Percentiles rank a stretch among this genome's conserved stretches.
These are phyloP conservation scores for Saimiri boliviensis DNA, from an alignment of 2,113 vertebrate species.

Conservation along the genomic window DNA sequence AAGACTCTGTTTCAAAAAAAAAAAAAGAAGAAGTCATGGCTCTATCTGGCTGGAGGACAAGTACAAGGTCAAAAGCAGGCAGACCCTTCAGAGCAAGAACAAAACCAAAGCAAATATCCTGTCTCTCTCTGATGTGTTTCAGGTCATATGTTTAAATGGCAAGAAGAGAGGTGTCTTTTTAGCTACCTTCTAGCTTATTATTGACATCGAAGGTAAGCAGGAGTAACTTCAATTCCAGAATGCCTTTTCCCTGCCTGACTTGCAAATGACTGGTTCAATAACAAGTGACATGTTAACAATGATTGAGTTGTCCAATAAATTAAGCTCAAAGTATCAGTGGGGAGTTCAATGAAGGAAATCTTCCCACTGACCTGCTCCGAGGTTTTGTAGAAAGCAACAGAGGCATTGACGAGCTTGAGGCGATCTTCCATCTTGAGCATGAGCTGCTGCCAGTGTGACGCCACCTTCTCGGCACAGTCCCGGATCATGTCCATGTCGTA, in stretches of 20 bases:
- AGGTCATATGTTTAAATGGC: neutral
- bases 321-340: rapidly evolving
- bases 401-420: constrained; percentile 99
- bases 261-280: neutral
- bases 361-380: constrained; percentile 92
- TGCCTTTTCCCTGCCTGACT: neutral
- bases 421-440: constrained; percentile 99
- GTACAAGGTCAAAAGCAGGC: no score
- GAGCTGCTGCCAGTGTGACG: constrained; percentile 98
- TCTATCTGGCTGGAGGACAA: rapidly evolving
- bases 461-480: constrained; percentile 98
- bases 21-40: neutral
- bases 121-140: neutral
- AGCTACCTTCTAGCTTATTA: neutral
- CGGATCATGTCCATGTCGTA: constrained; percentile 99
- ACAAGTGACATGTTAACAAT: no score
- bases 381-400: constrained; percentile 99
- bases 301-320: no score
- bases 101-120: neutral
- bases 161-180: neutral
- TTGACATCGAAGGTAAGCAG: neutral
- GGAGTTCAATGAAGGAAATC: rapidly evolving
- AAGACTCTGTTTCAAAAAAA: no score
- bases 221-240: neutral
- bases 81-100: neutral